These are phyloP conservation scores for Ptychobarbus kaznakovi DNA, from an alignment of 2,797 vertebrate species.

Conservation along the genomic window DNA sequence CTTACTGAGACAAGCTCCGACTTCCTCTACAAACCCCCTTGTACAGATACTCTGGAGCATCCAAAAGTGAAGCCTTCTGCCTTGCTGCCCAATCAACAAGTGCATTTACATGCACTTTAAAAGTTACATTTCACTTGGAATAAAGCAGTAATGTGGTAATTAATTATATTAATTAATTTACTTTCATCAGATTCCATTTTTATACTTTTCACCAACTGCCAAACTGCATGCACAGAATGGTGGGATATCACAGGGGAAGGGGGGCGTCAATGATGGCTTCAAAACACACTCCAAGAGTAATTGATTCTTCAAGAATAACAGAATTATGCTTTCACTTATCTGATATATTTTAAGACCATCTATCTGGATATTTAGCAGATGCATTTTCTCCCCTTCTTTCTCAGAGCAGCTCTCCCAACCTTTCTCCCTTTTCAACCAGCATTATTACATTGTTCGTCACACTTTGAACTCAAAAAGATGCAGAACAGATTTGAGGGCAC, in stretches of 20 bases:
- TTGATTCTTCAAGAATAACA: constrained; percentile 32
- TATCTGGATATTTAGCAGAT: constrained; percentile 18
- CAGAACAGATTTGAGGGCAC: constrained; percentile 18
- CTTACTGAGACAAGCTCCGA: constrained; percentile 58
- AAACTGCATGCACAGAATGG: constrained; percentile 7
- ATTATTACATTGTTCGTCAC: constrained; percentile 22
- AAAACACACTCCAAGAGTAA: constrained; percentile 2
- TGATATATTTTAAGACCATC: constrained; percentile 29
- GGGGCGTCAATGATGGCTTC: not conserved
- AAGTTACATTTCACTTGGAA: not conserved
- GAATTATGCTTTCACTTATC: constrained; percentile 9
- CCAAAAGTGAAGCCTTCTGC: not conserved
- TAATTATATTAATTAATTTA: not conserved
- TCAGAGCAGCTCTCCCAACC: not conserved
- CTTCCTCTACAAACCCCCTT: constrained; percentile 41
- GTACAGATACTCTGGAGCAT: constrained; percentile 37
- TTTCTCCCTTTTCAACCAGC: not conserved
- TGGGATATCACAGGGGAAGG: not conserved
- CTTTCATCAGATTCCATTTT: not conserved
- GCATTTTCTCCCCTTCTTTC: not conserved
- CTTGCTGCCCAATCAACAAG: not conserved
- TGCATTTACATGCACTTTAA: not conserved
- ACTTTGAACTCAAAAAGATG: constrained; percentile 15
- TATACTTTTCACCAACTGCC: not conserved
- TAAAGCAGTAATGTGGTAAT: not conserved